Base-by-base conservation (phyloP, 2,113 vertebrate genomes). In the Desmodus rotundus region DNA sequence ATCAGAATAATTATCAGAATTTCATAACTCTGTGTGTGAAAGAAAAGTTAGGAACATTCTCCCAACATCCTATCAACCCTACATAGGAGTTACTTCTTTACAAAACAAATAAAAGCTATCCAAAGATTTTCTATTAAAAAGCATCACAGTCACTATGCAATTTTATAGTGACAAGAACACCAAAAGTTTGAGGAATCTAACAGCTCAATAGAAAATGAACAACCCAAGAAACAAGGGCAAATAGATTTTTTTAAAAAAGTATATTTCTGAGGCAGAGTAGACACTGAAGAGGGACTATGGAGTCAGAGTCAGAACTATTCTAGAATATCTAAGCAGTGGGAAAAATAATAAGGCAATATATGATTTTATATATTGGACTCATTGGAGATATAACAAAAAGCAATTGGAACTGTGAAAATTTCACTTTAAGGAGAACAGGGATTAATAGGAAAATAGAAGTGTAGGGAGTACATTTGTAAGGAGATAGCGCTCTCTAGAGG, bases 231-330 rank as follows among this genome's bases (percentile, higher is more conserved):
- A 36, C 4, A 56, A 45, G 13, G 12, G 9, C 7, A 2, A 68
- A 52, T 22, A 54, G 17, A 65, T 41, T 22, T 56, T n/a, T n/a
- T n/a, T n/a, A n/a, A n/a, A n/a, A n/a, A 2, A 31, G 4, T 33
- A 1, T 14, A 20, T 0, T 45, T 11, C 3, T 36, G 3, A 80
- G 31, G 8, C 20, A 43, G 7, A 65, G 14, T 0, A 4, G 31
- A 70, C 22, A 22, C 33, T 16, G 7, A 68, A 67, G 14, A 47
- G 2, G 8, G 17, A 20, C 12, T 67, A 0, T 12, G 12, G 26
- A 50, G 20, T 89, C 15, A 88, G 26, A 88, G 88, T 83, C 52
- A 92, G 41, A 88, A 72, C 19, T 77, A 2, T 20, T 14, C 45
- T 96, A 80, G 31, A 52, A 38, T 43, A 63, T 20, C 50, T 31